Evolutionary conservation across 1,140 invertebrate species (phyloP).

Genomic region (Heliothis virescens): DNA sequence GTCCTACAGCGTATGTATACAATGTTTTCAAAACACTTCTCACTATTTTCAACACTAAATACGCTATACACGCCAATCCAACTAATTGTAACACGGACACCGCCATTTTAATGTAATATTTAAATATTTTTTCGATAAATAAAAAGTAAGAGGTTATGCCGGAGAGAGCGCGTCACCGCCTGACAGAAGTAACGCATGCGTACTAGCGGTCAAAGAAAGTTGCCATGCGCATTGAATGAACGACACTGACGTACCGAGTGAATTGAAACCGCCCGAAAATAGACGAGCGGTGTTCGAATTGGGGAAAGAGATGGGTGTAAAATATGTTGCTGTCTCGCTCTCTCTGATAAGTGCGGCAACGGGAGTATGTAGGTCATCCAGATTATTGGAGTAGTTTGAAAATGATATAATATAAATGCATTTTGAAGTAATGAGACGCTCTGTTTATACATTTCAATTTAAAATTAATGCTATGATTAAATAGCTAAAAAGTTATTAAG

Average conservation of each 20-base stretch:
- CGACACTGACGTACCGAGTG: constrained; percentile 42
- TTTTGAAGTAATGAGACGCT: too few relatives aligned
- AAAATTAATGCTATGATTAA: too few relatives aligned
- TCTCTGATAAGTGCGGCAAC: constrained; percentile 39
- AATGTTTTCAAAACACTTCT: constrained; percentile 52
- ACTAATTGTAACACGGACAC: constrained; percentile 61
- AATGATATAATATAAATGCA: too few relatives aligned
- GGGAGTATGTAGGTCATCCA: constrained; percentile 38
- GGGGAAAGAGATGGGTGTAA: constrained; percentile 15
- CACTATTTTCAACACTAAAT: constrained; percentile 61
- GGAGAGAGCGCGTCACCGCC: constrained; percentile 55
- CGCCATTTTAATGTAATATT: constrained; percentile 55
- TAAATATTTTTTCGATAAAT: constrained; percentile 8
- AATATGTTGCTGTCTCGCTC: constrained; percentile 43
- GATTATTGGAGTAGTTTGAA: neutral
- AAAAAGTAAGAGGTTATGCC: constrained; percentile 55
- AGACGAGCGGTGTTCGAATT: constrained; percentile 3
- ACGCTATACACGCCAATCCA: constrained; percentile 59
- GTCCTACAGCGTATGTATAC: constrained; percentile 72
- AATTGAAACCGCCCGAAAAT: constrained; percentile 37
- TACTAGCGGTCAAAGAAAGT: constrained; percentile 63
- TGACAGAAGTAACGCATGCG: constrained; percentile 67
- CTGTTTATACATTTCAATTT: neutral
- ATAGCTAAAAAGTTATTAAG: too few relatives aligned
- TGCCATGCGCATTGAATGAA: constrained; percentile 59